Evolutionary conservation across 1,140 invertebrate species (phyloP).

Genomic region (Scylla paramamosain): DNA sequence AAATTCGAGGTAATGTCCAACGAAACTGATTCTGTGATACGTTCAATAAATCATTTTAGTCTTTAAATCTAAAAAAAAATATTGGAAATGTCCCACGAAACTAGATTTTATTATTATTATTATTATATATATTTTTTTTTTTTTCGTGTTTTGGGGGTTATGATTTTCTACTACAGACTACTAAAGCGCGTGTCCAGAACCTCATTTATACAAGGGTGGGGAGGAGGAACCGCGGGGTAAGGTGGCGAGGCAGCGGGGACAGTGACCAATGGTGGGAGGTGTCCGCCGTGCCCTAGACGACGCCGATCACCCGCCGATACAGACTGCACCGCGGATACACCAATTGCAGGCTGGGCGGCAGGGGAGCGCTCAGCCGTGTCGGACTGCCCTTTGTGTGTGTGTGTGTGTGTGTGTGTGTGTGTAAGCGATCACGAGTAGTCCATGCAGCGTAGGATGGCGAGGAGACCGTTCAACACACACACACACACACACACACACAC

Average conservation of each 20-base stretch:
- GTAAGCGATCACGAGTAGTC: not conserved
- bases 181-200: not conserved
- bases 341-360: not conserved
- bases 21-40: no score
- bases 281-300: not conserved
- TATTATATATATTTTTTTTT: not conserved
- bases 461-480: not conserved
- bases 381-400: slow-evolving; percentile 24
- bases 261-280: not conserved
- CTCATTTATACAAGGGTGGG: not conserved
- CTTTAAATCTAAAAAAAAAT: no score
- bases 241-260: not conserved
- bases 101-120: no score
- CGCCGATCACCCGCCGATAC: not conserved
- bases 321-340: not conserved
- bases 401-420: slow-evolving; percentile 45
- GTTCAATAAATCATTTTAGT: no score
- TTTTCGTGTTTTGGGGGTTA: not conserved
- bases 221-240: not conserved
- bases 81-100: no score
- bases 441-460: not conserved
- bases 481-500: not conserved
- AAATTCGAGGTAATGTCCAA: no score
- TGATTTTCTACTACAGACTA: not conserved
- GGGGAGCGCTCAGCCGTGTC: not conserved